Conservation (phyloP, 2,797 vertebrate genomes). For the Danio choprae region DNA sequence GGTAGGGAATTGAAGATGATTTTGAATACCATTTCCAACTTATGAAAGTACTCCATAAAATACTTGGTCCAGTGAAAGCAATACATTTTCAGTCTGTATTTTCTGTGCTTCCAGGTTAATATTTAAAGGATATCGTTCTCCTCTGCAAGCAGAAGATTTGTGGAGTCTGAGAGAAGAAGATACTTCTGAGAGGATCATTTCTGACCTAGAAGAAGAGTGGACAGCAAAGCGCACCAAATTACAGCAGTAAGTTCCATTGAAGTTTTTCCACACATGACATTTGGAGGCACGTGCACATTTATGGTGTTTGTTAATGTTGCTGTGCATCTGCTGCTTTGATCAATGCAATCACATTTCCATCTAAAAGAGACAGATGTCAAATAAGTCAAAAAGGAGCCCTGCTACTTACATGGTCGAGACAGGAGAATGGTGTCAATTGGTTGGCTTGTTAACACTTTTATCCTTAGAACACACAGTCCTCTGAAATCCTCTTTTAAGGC, state of each 20-base stretch:
- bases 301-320: slow-evolving; percentile 24
- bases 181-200: slow-evolving; percentile 85
- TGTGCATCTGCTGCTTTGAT: slow-evolving; percentile 56
- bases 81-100: slow-evolving; percentile 21
- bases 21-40: background rate
- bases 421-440: slow-evolving; percentile 58
- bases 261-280: slow-evolving; percentile 19
- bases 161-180: slow-evolving; percentile 88
- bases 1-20: slow-evolving; percentile 81
- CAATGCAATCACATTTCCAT: slow-evolving; percentile 60
- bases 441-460: slow-evolving; percentile 69
- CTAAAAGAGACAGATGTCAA: slow-evolving; percentile 57
- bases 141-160: slow-evolving; percentile 82
- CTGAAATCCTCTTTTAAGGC: slow-evolving; percentile 58
- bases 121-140: slow-evolving; percentile 85
- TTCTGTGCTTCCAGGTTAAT: slow-evolving; percentile 78
- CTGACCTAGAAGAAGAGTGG: slow-evolving; percentile 86
- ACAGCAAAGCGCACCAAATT: slow-evolving; percentile 69
- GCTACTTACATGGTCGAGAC: slow-evolving; percentile 60
- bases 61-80: background rate
- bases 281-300: slow-evolving; percentile 19
- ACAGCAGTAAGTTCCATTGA: slow-evolving; percentile 78
- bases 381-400: slow-evolving; percentile 46
- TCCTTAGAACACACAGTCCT: slow-evolving; percentile 69
- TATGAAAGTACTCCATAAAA: background rate